Evolutionary conservation across 2,797 vertebrate species (phyloP), one percentile per base, ranked within the genome.

Genomic region (Cynopterus sphinx): DNA sequence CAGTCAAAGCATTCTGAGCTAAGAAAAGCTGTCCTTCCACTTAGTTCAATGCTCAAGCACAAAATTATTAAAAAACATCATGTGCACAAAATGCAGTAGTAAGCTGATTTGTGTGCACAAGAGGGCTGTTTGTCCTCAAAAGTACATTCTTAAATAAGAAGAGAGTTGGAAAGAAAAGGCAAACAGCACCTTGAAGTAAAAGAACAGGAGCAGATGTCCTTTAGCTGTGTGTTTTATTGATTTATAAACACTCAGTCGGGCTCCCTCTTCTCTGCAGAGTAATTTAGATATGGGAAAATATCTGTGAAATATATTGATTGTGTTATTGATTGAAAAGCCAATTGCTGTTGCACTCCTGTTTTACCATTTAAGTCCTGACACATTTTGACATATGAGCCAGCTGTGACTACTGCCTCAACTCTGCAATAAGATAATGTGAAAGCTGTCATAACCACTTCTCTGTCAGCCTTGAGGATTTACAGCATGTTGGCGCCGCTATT

Each of bases 261-360:
- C 98, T 98, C 98, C 98, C 98, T 98, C 98, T 98, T 99, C 98
- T 98, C 98, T 98, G 98, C 98, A 98, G 98, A 98, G 98, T 98
- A 99, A 99, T 99, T 99, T 99, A 99, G 98, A 99, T 99, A 99
- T 98, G 98, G 98, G 98, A 98, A 99, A 99, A 99, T 99, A 98
- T 99, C 98, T 99, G 98, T 99, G 98, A 99, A 99, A 99, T 99
- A 99, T 98, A 99, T 99, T 98, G 98, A 99, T 99, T 98, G 98
- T 97, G 97, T 98, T 99, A 99, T 99, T 99, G 98, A 99, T 99
- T 99, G 98, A 98, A 99, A 99, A 99, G 98, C 98, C 99, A 99
- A 99, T 99, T 98, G 98, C 98, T 99, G 98, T 99, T 98, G 98
- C 98, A 98, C 97, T 98, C 98, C 98, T 98, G 98, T 98, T 99